phyloP scores from a whole-genome alignment of 2,113 vertebrate genomes.

The Strix uralensis region DNA sequence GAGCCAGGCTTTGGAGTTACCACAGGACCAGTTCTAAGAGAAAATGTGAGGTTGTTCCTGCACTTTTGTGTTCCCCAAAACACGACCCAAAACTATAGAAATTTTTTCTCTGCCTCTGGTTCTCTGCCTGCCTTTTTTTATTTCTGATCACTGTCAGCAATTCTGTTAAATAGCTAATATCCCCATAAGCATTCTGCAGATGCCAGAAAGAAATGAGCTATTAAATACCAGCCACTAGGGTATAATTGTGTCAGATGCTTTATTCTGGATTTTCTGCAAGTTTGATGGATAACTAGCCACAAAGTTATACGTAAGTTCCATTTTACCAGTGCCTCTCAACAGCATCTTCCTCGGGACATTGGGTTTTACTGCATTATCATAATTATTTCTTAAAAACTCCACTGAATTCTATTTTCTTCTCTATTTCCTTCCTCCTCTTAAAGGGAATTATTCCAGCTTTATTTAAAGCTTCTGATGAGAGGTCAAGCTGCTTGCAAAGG shows the following conservation, averaged over 20 bases:
- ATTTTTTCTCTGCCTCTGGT: not conserved
- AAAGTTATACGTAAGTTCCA: not conserved
- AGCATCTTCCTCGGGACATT: not conserved
- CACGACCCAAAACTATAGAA: not conserved
- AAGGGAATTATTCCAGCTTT: not conserved
- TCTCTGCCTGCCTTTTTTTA: not conserved
- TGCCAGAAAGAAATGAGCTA: not conserved
- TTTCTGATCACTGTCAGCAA: not conserved
- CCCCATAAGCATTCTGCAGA: not conserved
- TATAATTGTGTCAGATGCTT: not conserved
- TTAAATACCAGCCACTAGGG: not conserved
- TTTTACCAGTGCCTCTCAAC: not conserved
- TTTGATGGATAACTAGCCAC: not conserved
- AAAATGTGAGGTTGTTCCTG: not conserved
- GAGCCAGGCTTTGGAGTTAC: not conserved
- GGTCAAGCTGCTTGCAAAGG: not conserved
- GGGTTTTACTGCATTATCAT: not conserved
- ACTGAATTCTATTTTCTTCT: not conserved
- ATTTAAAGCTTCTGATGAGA: not conserved
- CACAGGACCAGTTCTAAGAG: not conserved
- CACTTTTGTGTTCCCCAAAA: not conserved
- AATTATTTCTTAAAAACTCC: not conserved
- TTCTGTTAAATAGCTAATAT: constrained; percentile 8
- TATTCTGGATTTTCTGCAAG: not conserved
- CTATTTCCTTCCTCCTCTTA: not conserved